These are phyloP conservation scores for Hydrolagus colliei DNA, from an alignment of 2,797 vertebrate species.

Conservation along the genomic window DNA sequence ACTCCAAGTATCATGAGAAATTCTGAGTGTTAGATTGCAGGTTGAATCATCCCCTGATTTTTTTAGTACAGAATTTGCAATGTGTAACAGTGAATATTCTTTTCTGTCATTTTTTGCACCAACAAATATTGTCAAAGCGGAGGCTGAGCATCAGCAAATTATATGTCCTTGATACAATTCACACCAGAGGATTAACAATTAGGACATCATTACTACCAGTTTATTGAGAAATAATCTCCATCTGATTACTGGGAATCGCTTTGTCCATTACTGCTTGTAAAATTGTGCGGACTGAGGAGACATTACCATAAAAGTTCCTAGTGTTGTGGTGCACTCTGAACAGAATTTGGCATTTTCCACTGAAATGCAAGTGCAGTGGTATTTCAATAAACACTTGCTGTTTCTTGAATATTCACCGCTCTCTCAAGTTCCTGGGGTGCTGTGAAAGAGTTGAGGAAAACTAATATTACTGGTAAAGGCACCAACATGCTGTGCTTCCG, in stretches of 20 bases:
- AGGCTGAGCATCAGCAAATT: neutral
- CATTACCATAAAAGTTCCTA: neutral
- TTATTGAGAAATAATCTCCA: constrained; percentile 13
- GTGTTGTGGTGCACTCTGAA: neutral
- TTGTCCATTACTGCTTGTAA: neutral
- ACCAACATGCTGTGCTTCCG: constrained; percentile 29
- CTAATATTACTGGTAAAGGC: constrained; percentile 32
- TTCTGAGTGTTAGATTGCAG: neutral
- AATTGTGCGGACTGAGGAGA: neutral
- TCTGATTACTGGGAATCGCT: neutral
- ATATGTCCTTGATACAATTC: neutral
- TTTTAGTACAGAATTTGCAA: neutral
- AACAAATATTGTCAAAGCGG: neutral
- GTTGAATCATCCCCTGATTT: neutral
- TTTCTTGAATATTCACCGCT: constrained; percentile 23
- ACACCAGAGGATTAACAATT: neutral
- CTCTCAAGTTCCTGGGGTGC: constrained; percentile 25
- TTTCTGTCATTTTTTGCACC: neutral
- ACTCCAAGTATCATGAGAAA: no score
- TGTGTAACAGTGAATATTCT: neutral
- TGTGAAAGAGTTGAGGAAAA: constrained; percentile 30
- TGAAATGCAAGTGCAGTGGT: neutral
- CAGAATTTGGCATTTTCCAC: neutral
- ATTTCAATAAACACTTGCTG: constrained; percentile 14
- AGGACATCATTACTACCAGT: neutral